phyloP scores from a whole-genome alignment of 2,888 invertebrate species.

The Adela reaumurella region DNA sequence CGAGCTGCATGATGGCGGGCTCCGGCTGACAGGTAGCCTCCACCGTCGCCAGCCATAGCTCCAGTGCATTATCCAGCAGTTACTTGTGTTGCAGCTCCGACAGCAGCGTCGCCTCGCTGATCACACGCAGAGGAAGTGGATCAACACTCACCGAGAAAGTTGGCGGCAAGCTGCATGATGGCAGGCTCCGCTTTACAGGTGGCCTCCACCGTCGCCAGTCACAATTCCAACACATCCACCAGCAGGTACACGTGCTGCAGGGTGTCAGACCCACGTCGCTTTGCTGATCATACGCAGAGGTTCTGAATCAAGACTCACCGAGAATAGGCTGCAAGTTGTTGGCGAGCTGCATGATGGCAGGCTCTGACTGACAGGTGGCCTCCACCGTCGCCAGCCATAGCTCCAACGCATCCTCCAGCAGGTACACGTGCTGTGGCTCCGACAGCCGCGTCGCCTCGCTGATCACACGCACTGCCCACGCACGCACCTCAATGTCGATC shows the following conservation, averaged over 20 bases:
- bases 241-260: conserved; percentile 84
- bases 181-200: conserved; percentile 56
- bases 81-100: conserved; percentile 81
- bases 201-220: conserved; percentile 80
- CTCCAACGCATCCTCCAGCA: conserved; percentile 88
- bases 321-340: conserved; percentile 71
- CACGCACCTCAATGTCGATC: conserved; percentile 56
- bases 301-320: too few species aligned
- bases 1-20: conserved; percentile 63
- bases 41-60: conserved; percentile 83
- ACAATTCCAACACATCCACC: conserved; percentile 89
- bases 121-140: too few species aligned
- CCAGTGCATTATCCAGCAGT: conserved; percentile 86
- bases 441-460: conserved; percentile 66
- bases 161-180: conserved; percentile 69
- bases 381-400: conserved; percentile 85
- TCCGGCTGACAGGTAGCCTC: conserved; percentile 65
- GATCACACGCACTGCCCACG: conserved; percentile 57
- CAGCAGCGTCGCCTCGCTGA: conserved; percentile 64
- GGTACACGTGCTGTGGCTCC: conserved; percentile 80
- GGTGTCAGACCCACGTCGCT: conserved; percentile 71
- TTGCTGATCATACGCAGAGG: conserved; percentile 48
- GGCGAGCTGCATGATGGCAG: conserved; percentile 65
- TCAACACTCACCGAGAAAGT: conserved; percentile 68
- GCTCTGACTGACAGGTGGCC: conserved; percentile 59